A percentile compares a stretch with the other conserved stretches of the same genome.
phyloP scores from a whole-genome alignment of 2,888 invertebrate species.

The Podabrus alpinus region DNA sequence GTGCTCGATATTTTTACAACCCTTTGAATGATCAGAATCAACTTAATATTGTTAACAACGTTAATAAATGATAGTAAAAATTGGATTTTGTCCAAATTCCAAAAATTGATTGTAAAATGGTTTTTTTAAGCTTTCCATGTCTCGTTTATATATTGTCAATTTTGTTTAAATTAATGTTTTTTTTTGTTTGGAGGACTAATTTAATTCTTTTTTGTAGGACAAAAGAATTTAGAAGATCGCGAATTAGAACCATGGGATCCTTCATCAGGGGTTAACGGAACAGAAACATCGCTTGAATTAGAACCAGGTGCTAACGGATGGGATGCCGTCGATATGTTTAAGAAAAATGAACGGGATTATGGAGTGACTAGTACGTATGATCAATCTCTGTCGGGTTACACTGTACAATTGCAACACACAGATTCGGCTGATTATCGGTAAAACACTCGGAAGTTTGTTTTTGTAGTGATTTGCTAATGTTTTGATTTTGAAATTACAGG shows the following conservation, averaged over 20 bases:
- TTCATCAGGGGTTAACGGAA: conserved; percentile 54
- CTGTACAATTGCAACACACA: conserved; percentile 81
- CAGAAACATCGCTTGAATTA: conserved; percentile 67
- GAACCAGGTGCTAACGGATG: conserved; percentile 88
- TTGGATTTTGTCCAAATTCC: too few relatives aligned
- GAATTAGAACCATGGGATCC: conserved; percentile 91
- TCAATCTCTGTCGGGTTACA: conserved; percentile 89
- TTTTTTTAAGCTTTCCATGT: too few relatives aligned
- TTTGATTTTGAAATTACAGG: conserved; percentile 43
- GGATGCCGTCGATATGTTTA: conserved; percentile 97
- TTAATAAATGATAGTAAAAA: too few relatives aligned
- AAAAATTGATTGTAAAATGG: too few relatives aligned
- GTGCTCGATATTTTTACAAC: too few relatives aligned
- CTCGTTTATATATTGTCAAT: too few relatives aligned
- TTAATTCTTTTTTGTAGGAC: conserved; percentile 18
- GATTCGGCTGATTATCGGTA: conserved; percentile 83
- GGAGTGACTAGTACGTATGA: conserved; percentile 93
- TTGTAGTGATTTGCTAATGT: not conserved
- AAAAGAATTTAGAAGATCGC: conserved; percentile 64
- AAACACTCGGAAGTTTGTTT: not conserved
- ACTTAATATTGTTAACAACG: too few relatives aligned
- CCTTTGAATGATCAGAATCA: too few relatives aligned
- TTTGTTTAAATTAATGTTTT: too few relatives aligned
- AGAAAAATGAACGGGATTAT: conserved; percentile 88
- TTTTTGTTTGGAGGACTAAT: too few relatives aligned